Percentiles rank a stretch among this genome's conserved stretches.
Conservation (phyloP, 2,888 invertebrate species). For the Oxystoma pomonae region DNA sequence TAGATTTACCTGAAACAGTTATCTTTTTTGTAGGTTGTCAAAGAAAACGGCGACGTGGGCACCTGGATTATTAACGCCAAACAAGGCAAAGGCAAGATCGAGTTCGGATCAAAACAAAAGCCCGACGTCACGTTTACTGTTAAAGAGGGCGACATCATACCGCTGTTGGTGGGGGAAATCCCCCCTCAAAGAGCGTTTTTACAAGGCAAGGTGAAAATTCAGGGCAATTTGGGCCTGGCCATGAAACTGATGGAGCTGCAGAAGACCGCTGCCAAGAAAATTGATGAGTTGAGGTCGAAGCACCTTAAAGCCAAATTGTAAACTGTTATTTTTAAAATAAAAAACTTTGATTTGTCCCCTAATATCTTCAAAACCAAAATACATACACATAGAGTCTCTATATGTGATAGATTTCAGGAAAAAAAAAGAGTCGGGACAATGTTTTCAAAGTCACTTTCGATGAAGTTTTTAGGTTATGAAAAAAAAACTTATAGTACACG, state of each 20-base stretch:
- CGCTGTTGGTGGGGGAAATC: conserved; percentile 84
- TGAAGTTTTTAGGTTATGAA: too few species aligned
- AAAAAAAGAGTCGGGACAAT: background rate
- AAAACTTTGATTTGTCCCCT: too few species aligned
- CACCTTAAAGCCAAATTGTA: conserved; percentile 51
- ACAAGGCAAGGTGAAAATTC: conserved; percentile 94
- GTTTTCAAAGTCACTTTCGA: too few species aligned
- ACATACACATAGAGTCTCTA: too few species aligned
- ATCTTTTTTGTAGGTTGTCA: conserved; percentile 55
- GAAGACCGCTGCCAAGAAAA: conserved; percentile 66
- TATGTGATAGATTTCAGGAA: conserved; percentile 2
- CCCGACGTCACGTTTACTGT: conserved; percentile 88
- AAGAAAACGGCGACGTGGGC: conserved; percentile 75
- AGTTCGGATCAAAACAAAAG: conserved; percentile 77
- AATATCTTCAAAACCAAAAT: too few species aligned
- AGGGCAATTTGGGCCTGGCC: conserved; percentile 95
- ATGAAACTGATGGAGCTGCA: conserved; percentile 89
- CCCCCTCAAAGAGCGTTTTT: conserved; percentile 95
- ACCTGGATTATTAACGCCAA: conserved; percentile 93
- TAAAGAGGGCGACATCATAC: conserved; percentile 82
- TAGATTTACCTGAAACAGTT: background rate
- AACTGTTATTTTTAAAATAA: conserved; percentile 34
- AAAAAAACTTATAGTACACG: too few species aligned
- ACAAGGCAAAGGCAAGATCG: conserved; percentile 81
- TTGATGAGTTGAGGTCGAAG: conserved; percentile 70